phyloP scores from a whole-genome alignment of 2,797 vertebrate species.

The Sebastes trivittatus region DNA sequence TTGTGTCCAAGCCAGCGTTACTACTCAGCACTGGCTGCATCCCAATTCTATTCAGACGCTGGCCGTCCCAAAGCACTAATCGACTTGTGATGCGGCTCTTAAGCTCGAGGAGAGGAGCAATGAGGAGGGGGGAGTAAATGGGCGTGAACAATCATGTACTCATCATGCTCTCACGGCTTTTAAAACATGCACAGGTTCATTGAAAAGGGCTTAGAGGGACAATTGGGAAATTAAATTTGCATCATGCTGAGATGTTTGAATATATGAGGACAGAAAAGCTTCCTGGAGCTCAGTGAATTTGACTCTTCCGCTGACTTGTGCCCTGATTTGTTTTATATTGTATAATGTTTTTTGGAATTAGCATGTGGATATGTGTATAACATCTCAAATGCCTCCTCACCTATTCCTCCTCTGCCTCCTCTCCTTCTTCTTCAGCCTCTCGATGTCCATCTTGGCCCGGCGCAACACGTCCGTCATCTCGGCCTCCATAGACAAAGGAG shows the following conservation, averaged over 20 bases:
- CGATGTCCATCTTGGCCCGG: constrained; percentile 92
- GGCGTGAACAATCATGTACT: constrained; percentile 7
- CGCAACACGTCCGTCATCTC: constrained; percentile 91
- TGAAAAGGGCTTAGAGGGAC: not conserved
- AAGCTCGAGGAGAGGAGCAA: constrained; percentile 26
- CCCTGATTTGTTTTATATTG: not conserved
- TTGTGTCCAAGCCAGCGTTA: constrained; percentile 54
- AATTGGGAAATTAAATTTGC: not conserved
- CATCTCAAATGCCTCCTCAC: constrained; percentile 66
- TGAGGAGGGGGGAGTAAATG: not conserved
- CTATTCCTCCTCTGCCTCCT: constrained; percentile 90
- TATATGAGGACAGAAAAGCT: not conserved
- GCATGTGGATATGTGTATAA: not conserved
- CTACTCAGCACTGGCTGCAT: constrained; percentile 45
- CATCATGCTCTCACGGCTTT: not conserved
- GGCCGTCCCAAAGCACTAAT: constrained; percentile 35
- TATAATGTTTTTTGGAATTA: not conserved
- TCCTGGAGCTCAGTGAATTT: not conserved
- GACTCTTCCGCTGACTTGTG: not conserved
- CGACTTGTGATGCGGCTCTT: constrained; percentile 50
- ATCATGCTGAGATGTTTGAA: not conserved
- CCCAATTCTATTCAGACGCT: constrained; percentile 41
- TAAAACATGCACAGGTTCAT: constrained; percentile 16
- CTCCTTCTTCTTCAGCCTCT: constrained; percentile 93
- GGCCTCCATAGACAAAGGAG: constrained; percentile 81